Evolutionary conservation across 2,888 invertebrate species (phyloP).

Genomic region (Cheiracanthium punctorium): DNA sequence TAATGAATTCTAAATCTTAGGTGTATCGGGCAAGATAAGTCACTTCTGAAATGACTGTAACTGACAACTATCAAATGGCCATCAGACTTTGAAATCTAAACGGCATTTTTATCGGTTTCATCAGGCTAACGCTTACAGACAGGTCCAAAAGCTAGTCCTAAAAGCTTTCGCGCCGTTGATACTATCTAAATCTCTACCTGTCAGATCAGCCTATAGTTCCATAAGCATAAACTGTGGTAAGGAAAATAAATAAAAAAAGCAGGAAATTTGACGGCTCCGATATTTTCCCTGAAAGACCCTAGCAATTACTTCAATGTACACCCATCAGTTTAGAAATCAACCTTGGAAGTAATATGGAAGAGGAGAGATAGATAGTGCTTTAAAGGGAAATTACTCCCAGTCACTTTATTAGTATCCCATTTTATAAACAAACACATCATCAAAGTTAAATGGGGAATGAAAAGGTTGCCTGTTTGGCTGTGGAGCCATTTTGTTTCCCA

Average conservation of each 20-base stretch:
- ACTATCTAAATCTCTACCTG: constrained; percentile 62
- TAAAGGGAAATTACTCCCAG: constrained; percentile 16
- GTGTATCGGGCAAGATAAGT: background rate
- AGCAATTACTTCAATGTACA: constrained; percentile 39
- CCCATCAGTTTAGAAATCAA: constrained; percentile 19
- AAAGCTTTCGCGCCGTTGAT: constrained; percentile 47
- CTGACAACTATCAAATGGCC: background rate
- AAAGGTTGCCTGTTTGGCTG: background rate
- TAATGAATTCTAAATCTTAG: too few species aligned
- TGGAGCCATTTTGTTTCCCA: background rate
- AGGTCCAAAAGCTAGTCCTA: constrained; percentile 12
- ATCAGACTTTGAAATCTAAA: background rate
- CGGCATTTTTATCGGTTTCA: constrained; percentile 18
- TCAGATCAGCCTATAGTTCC: constrained; percentile 27
- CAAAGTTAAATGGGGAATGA: background rate
- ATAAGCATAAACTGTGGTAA: background rate
- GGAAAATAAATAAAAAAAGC: constrained; percentile 8
- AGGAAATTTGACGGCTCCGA: constrained; percentile 12
- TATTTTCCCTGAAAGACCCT: constrained; percentile 30
- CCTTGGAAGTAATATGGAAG: constrained; percentile 12
- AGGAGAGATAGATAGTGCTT: background rate
- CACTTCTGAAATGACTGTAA: background rate
- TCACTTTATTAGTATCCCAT: constrained; percentile 41
- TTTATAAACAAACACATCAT: constrained; percentile 42
- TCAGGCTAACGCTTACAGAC: constrained; percentile 17